Percentiles rank a stretch among this genome's conserved stretches.
phyloP scores from a whole-genome alignment of 2,113 vertebrate genomes.

The Mesocricetus auratus region DNA sequence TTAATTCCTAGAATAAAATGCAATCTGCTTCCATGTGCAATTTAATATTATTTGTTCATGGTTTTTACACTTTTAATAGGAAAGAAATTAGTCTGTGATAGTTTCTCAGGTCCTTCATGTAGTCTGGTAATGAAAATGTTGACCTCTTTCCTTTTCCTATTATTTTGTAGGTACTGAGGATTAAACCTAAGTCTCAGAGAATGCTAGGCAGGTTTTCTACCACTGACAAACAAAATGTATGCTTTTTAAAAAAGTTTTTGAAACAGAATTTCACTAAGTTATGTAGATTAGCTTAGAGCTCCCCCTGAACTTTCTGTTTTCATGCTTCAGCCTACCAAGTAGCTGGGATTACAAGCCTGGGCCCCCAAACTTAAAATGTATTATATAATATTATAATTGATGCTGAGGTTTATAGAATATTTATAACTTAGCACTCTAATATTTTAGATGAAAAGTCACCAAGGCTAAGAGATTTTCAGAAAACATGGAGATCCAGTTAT shows the following conservation, averaged over 20 bases:
- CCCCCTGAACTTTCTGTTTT: not conserved
- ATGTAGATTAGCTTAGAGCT: not conserved
- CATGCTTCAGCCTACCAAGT: not conserved
- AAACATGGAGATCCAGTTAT: not conserved
- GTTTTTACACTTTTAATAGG: conserved; percentile 7
- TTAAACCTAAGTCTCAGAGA: not conserved
- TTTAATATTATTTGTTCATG: conserved; percentile 26
- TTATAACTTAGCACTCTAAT: not conserved
- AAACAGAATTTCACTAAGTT: not conserved
- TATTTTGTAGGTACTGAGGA: not conserved
- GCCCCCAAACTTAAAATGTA: not conserved
- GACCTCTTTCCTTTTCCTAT: not conserved
- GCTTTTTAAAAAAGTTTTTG: not conserved
- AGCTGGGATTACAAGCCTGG: not conserved
- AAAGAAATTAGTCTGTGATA: not conserved
- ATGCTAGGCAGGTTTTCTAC: not conserved
- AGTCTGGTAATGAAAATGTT: not conserved
- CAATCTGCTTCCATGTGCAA: not conserved
- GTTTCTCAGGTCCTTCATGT: not conserved
- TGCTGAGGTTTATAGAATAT: not conserved
- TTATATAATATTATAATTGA: not conserved
- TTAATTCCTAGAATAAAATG: not conserved
- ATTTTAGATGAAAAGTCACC: not conserved
- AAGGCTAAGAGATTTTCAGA: not conserved
- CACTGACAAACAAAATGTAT: not conserved